Evolutionary conservation across 2,888 invertebrate genomes (phyloP), one percentile per base, ranked within the genome.

Genomic region (Oscheius sp.): DNA sequence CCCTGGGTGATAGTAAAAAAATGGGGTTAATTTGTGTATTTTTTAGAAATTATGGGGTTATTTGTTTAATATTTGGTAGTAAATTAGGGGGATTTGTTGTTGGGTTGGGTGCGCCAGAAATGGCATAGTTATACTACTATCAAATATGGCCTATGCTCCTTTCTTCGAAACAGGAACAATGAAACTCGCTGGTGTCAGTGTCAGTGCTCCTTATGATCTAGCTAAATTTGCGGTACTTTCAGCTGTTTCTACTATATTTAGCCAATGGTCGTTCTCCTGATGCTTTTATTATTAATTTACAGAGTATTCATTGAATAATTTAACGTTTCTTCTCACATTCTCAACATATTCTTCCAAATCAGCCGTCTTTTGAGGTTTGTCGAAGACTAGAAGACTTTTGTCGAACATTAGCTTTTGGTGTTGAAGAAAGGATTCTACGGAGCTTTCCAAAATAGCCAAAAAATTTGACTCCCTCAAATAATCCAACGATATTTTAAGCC

Each of bases 401-500:
- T 67, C 67, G 36, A 67, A 33, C 30, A 26, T 26, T 14, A 61
- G 61, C 64, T 68, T 68, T n/a, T 68, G 63, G 20, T 66, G 4
- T 65, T 68, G 33, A 9, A 66, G 36, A 41, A 68, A 68, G 51
- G 63, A 49, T 36, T 49, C 51, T 14, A 67, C 41, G 9, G 51
- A 32, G 2, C 64, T 65, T 33, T 68, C 68, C n/a, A 68, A 68
- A 49, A 68, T 45, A 26, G 14, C 54, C 64, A 51, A 68, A 65
- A 68, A 67, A 2, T 69, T 38, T 67, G 69, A 69, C 9, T 66
- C 3, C 14, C 44, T 67, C 22, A 69, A 49, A 54, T 67, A 69
- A 24, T 69, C 69, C 14, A 17, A 45, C 12, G 69, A 69, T 56
- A 69, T 69, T 44, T 54, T 69, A 28, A 69, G 36, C 30, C 69